Base-by-base conservation (phyloP, 30 jellyfish, hydroid and myxozoan genomes). In the Morbakka virulenta region DNA sequence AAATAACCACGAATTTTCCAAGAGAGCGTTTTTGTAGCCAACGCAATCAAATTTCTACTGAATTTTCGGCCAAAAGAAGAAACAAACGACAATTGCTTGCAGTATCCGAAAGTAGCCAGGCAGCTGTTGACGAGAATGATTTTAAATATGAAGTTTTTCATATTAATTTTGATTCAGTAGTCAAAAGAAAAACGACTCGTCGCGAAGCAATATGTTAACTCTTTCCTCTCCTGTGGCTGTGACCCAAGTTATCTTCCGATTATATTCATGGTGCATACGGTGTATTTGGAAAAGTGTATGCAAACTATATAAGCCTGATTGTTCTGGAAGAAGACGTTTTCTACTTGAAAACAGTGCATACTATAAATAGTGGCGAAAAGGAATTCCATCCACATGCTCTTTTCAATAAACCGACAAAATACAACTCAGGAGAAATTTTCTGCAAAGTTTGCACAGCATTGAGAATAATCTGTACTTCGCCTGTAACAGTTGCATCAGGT, bases 401-500 rank as follows among this genome's bases (percentile, higher is more conserved):
- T 3, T 31, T 76, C 17, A 61, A 76, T 35, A 35, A 57, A 31
- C 32, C 63, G 25, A 32, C 87, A 0, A 76, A 63, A 69, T 34
- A 62, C 17, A 34, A 76, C 33, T 35, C 64, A 41, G 88, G 64
- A 76, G 79, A 76, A 34, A 76, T 57, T 17, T 62, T 74, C 32
- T 52, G 61, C 76, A 68, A 68, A 57, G 65, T 76, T 31, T 62
- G 87, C 87, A 76, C 87, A 57, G 87, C 76, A 13, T 66, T 76
- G 33, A 53, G 87, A 76, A 62, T 65, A 63, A 64, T 64, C 49
- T 77, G 74, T 69, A 36, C 89, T n/a, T 35, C 67, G 89, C 81
- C 89, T 35, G 89, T 77, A 67, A 77, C 81, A 77, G 81, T 77
- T 77, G 89, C 89, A 35, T 77, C 89, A 24, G 89, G 81, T 36